phyloP scores from a whole-genome alignment of 2,888 invertebrate species.

The Drosophila flavopinicola region DNA sequence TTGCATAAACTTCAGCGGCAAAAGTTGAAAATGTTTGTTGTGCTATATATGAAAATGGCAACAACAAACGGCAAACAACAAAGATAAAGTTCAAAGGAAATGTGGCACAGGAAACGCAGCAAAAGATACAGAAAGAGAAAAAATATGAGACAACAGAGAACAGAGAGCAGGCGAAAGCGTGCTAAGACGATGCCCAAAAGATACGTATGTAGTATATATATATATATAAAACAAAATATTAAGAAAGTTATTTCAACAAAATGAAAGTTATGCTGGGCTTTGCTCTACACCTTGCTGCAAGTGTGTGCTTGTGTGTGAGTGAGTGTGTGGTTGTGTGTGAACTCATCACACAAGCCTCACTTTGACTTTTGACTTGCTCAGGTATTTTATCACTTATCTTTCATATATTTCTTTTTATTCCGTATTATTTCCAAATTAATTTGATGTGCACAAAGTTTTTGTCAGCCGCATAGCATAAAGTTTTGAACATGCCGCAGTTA shows the following conservation, averaged over 20 bases:
- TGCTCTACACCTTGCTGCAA: no score
- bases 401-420: slow-evolving; percentile 16
- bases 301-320: background rate
- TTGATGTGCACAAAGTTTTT: slow-evolving; percentile 36
- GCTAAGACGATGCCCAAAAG: slow-evolving; percentile 6
- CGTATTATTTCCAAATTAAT: slow-evolving; percentile 41
- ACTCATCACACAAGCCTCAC: slow-evolving; percentile 21
- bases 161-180: slow-evolving; percentile 25
- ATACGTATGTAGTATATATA: slow-evolving; percentile 1
- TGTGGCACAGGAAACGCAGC: slow-evolving; percentile 66
- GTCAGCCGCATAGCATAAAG: slow-evolving; percentile 10
- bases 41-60: slow-evolving; percentile 55
- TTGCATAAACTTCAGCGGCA: slow-evolving; percentile 68
- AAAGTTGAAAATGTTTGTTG: slow-evolving; percentile 70
- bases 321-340: slow-evolving; percentile 19
- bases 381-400: slow-evolving; percentile 48
- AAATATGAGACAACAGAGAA: no score
- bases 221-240: slow-evolving; percentile 65
- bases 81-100: slow-evolving; percentile 75
- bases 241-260: slow-evolving; percentile 69
- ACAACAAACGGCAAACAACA: slow-evolving; percentile 65
- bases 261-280: slow-evolving; percentile 56
- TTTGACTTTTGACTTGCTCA: slow-evolving; percentile 30
- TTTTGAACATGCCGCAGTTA: slow-evolving; percentile 24
- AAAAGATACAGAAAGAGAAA: slow-evolving; percentile 49